Evolutionary conservation across 2,797 vertebrate genomes (phyloP).

Genomic region (Hippocampus kuda): DNA sequence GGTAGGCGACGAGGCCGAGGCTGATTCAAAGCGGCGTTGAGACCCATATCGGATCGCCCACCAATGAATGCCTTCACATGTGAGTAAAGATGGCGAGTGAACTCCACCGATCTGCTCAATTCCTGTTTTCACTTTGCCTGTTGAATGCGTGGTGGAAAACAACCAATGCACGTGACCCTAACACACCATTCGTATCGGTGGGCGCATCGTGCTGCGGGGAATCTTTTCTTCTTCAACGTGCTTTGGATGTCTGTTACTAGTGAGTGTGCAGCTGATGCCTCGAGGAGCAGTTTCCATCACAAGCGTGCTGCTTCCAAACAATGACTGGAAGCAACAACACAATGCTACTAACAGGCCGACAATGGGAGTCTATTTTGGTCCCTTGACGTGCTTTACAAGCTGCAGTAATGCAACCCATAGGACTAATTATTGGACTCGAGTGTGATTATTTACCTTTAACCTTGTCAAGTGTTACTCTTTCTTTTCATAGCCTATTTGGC

Average conservation of each 20-base stretch:
- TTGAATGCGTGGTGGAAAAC: no score
- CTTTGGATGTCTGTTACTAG: background rate
- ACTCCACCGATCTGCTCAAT: constrained; percentile 18
- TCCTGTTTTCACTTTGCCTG: background rate
- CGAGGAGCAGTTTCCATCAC: background rate
- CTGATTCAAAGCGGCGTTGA: constrained; percentile 47
- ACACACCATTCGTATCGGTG: background rate
- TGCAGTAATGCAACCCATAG: background rate
- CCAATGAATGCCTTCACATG: constrained; percentile 47
- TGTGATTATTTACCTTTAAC: background rate
- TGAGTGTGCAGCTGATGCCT: background rate
- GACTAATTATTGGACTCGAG: background rate
- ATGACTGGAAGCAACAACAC: background rate
- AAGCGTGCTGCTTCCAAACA: background rate
- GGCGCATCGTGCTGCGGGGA: background rate
- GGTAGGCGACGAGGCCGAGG: constrained; percentile 25
- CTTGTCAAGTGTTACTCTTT: background rate
- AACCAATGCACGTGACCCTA: no score
- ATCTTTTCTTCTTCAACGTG: background rate
- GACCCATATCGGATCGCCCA: constrained; percentile 16
- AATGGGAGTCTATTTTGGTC: background rate
- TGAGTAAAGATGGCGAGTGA: constrained; percentile 55
- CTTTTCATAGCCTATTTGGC: no score
- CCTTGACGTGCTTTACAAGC: background rate
- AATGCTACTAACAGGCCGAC: background rate